phyloP scores from a whole-genome alignment of 2,113 vertebrate species.

The Mus pahari region DNA sequence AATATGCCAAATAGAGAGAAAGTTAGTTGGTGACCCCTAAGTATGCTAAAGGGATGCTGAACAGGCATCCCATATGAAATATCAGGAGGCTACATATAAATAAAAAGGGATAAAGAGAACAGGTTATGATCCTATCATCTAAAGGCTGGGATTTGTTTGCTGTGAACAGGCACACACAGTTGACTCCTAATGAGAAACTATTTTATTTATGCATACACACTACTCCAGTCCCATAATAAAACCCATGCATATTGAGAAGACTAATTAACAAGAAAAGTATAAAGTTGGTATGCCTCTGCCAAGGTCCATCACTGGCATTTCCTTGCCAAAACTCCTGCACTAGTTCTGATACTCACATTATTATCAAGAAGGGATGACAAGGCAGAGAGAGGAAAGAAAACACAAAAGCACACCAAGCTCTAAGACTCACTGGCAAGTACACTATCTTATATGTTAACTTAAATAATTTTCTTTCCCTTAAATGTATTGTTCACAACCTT shows the following conservation, averaged over 20 bases:
- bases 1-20: background rate
- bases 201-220: background rate
- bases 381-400: background rate
- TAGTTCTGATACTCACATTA: background rate
- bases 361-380: background rate
- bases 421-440: background rate
- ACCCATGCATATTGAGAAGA: rapidly evolving
- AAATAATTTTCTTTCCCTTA: background rate
- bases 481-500: background rate
- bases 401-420: rapidly evolving
- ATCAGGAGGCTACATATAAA: background rate
- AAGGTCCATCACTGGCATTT: background rate
- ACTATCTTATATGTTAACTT: background rate
- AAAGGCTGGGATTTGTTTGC: background rate
- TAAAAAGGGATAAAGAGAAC: background rate
- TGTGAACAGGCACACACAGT: background rate
- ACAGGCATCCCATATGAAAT: background rate
- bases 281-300: background rate
- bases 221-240: background rate
- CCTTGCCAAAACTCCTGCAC: rapidly evolving
- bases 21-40: background rate
- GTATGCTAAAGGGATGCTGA: background rate
- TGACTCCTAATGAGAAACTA: background rate
- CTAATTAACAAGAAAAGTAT: background rate
- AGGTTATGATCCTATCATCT: background rate